Evolutionary conservation across 1,140 invertebrate genomes (phyloP).

Genomic region (Aphis craccivora): DNA sequence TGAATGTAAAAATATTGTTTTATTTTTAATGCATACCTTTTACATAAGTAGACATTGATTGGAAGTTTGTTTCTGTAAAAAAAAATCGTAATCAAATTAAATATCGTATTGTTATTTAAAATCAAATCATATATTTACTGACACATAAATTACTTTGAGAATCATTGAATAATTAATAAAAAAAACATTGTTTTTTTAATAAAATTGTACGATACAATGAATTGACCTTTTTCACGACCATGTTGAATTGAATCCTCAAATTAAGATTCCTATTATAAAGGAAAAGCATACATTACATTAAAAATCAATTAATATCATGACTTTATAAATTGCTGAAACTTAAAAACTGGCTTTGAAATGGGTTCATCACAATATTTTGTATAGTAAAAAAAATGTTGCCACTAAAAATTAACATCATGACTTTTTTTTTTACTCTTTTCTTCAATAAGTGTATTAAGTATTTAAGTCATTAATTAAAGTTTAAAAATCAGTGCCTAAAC

Average conservation of each 20-base stretch:
- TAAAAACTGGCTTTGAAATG: not conserved
- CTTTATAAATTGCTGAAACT: not conserved
- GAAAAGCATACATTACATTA: not conserved
- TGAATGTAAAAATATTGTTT: not conserved
- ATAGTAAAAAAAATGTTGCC: not conserved
- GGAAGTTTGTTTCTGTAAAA: not conserved
- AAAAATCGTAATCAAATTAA: not conserved
- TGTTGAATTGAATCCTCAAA: not conserved
- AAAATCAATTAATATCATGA: not conserved
- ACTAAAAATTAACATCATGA: not conserved
- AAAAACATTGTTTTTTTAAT: not conserved
- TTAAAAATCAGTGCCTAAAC: not conserved
- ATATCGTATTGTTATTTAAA: not conserved
- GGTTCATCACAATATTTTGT: not conserved
- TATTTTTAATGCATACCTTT: too few species aligned
- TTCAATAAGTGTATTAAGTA: not conserved
- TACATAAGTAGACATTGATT: not conserved
- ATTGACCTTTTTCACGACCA: not conserved
- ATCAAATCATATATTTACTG: not conserved
- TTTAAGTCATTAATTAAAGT: conserved; percentile 21
- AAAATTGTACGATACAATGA: not conserved
- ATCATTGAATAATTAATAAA: not conserved
- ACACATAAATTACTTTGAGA: not conserved
- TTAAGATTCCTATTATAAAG: not conserved
- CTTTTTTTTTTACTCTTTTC: not conserved